These are phyloP conservation scores for Margarornis squamiger DNA, from an alignment of 2,797 vertebrate genomes.

Conservation along the genomic window DNA sequence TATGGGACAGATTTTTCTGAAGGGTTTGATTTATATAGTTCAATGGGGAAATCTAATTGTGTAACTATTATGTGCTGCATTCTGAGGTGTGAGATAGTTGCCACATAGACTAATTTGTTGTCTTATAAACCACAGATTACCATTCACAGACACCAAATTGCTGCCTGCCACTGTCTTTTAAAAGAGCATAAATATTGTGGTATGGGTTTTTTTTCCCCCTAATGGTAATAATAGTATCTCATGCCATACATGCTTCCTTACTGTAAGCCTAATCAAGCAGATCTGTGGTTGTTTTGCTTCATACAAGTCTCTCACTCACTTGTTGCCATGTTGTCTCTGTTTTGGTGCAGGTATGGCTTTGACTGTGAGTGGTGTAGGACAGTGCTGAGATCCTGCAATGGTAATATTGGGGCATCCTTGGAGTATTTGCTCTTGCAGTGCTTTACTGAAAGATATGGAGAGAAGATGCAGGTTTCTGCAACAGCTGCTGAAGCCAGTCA, in stretches of 20 bases:
- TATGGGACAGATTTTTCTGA: background rate
- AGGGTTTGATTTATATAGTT: background rate
- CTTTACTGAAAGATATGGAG: conserved; percentile 84
- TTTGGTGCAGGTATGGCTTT: conserved; percentile 88
- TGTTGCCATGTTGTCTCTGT: background rate
- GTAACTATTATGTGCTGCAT: background rate
- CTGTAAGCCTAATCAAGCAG: background rate
- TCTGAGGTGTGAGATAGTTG: background rate
- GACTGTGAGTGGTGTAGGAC: conserved; percentile 83
- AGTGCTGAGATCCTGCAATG: conserved; percentile 81
- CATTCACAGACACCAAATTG: background rate
- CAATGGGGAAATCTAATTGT: background rate
- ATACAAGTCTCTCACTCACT: background rate
- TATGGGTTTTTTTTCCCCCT: background rate
- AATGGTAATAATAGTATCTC: background rate
- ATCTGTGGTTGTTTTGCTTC: background rate
- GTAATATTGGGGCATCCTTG: conserved; percentile 89
- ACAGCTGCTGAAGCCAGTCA: conserved; percentile 66
- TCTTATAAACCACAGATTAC: background rate
- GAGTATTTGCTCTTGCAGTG: conserved; percentile 89
- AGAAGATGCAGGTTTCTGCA: conserved; percentile 72
- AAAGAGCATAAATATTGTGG: background rate
- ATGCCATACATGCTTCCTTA: background rate
- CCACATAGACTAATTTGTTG: background rate
- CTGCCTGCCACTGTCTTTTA: background rate